Evolutionary conservation across 2,113 vertebrate species (phyloP).

Genomic region (Telmatochromis sp.): DNA sequence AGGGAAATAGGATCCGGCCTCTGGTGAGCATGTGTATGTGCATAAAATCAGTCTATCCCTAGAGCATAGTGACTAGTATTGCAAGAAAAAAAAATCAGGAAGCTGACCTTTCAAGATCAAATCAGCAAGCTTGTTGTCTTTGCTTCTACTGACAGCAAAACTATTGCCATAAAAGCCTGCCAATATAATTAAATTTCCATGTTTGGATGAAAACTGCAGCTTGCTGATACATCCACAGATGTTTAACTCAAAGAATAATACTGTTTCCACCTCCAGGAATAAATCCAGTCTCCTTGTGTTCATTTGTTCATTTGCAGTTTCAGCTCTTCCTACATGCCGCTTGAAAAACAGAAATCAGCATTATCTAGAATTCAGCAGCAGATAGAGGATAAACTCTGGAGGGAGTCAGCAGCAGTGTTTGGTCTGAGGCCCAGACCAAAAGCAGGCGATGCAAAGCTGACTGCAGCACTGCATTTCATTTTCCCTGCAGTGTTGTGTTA

Average conservation of each 20-base stretch:
- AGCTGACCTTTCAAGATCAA: neutral
- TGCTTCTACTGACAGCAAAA: neutral
- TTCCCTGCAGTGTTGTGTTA: conserved; percentile 53
- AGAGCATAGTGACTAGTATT: neutral
- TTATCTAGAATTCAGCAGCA: neutral
- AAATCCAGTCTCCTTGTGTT: neutral
- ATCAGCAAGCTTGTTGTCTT: neutral
- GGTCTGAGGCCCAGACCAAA: neutral
- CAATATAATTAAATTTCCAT: neutral
- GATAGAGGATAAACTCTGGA: neutral
- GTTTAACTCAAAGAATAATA: neutral
- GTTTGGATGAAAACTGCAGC: neutral
- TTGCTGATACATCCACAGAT: neutral
- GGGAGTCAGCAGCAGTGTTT: neutral
- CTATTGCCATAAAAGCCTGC: neutral
- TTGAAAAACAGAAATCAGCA: neutral
- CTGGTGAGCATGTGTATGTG: neutral
- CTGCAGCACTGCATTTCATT: conserved; percentile 40
- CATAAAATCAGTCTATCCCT: neutral
- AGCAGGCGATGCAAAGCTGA: conserved; percentile 21
- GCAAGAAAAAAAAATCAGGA: neutral
- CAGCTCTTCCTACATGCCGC: neutral
- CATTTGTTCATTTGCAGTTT: neutral
- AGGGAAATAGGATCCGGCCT: neutral
- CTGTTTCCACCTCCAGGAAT: neutral